Conservation (phyloP, 2,113 vertebrate genomes). For the Chunga burmeisteri region DNA sequence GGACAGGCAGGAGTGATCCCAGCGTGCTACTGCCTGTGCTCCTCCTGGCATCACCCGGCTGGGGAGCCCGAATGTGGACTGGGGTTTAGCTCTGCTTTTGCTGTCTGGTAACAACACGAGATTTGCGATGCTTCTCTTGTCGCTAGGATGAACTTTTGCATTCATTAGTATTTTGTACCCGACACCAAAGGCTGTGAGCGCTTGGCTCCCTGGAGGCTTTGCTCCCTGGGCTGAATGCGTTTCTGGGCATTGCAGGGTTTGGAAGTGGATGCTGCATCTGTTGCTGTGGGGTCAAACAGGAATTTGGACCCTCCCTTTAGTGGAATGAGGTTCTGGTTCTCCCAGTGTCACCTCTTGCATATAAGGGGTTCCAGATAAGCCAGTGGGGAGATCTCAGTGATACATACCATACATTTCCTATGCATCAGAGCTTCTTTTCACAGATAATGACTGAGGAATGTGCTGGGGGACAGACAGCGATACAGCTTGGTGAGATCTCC, state of each 20-base stretch:
- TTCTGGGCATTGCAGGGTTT: not conserved
- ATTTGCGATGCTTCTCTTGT: not conserved
- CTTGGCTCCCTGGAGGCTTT: not conserved
- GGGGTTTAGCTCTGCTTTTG: not conserved
- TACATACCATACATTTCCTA: not conserved
- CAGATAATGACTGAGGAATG: not conserved
- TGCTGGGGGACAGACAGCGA: not conserved
- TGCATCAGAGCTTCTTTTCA: not conserved
- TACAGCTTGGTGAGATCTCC: not conserved
- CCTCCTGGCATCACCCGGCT: fast-evolving
- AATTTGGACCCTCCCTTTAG: not conserved
- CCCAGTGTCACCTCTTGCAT: not conserved
- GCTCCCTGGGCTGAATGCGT: not conserved
- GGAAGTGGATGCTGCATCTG: not conserved
- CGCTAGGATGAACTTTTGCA: not conserved
- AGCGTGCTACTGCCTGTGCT: fast-evolving
- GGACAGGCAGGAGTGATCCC: not conserved
- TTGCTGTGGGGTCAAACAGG: not conserved
- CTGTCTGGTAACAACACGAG: not conserved
- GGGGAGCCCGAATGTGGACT: fast-evolving
- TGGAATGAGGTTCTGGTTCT: not conserved
- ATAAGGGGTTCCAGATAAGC: not conserved
- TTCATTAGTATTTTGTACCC: not conserved
- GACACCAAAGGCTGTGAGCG: fast-evolving
- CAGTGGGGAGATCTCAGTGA: not conserved